Base-by-base conservation (phyloP, 2,113 vertebrate species). In the Atractosteus spatula region DNA sequence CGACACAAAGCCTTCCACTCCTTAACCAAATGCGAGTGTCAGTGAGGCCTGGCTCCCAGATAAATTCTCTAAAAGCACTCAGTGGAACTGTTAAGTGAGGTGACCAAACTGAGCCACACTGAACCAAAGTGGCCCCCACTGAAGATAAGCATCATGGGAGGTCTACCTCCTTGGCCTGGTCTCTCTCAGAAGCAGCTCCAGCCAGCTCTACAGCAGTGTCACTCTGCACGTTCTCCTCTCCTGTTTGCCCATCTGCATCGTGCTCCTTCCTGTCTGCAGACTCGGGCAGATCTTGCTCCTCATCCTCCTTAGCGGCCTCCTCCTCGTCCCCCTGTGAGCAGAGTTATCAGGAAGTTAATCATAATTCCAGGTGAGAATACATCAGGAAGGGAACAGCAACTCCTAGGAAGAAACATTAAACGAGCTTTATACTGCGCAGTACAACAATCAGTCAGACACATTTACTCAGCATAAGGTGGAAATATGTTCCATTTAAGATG, bases 171-270 rank as follows among this genome's bases (percentile, higher is more conserved):
- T 96, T 95, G 6, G 93, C 94, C 3, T 93, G 82, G 59, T 98
- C 96, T 80, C 61, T 94, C 84, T 98, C 94, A 0, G 96, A 93
- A 0, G 93, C 94, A 0, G 93, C 89, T 70, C 97, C 97, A 41
- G 93, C 96, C 82, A 97, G 78, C 84, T 99, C 96, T 78, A 95
- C 84, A 0, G 97, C 97, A 1, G 84, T 91, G 0, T 94, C 86
- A 2, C 95, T 97, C 90, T 99, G 97, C 70, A 98, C 41, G 3
- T 89, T 98, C 78, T 98, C 89, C 73, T 95, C 88, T 47, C 94
- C 94, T 0, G 94, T 94, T 82, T 96, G 94, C 14, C 95, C 96
- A 0, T 89, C 87, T 0, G 92, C 80, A 45, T 86, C 51, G 0
- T 96, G 96, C 62, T 96, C 94, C 77, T 93, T 94, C 88, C 93